Conservation (phyloP, 2,888 invertebrate genomes). For the Beris chalybata region DNA sequence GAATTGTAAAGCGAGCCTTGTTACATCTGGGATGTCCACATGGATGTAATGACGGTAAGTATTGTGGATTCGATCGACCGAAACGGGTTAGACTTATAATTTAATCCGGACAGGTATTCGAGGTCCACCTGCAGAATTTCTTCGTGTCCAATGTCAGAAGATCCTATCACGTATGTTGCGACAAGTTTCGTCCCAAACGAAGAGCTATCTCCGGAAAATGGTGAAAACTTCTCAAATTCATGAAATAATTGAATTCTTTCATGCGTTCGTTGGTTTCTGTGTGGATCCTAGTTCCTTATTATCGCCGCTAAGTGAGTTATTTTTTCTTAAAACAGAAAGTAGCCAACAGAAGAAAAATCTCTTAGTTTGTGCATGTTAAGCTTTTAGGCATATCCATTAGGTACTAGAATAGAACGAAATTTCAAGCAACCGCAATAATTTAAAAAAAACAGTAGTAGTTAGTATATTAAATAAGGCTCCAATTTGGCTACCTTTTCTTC, state of each 20-base stretch:
- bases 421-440: not conserved
- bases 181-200: slow-evolving; percentile 60
- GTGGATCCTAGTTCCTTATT: slow-evolving; percentile 83
- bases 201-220: slow-evolving; percentile 67
- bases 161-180: slow-evolving; percentile 76
- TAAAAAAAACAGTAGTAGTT: not conserved
- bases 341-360: slow-evolving; percentile 22
- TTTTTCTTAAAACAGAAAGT: slow-evolving; percentile 5
- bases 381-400: slow-evolving; percentile 34
- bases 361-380: slow-evolving; percentile 26
- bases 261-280: slow-evolving; percentile 95
- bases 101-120: slow-evolving; percentile 58
- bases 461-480: not conserved
- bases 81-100: not conserved
- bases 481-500: slow-evolving; percentile 18
- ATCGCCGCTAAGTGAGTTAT: slow-evolving; percentile 80
- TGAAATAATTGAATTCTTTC: slow-evolving; percentile 90
- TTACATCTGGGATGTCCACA: slow-evolving; percentile 93
- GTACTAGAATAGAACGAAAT: not conserved
- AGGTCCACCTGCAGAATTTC: slow-evolving; percentile 86
- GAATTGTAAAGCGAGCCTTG: slow-evolving; percentile 58
- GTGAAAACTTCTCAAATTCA: slow-evolving; percentile 75
- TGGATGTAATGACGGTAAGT: slow-evolving; percentile 78
- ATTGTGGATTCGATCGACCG: not conserved
- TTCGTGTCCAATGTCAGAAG: slow-evolving; percentile 83